A percentile compares a stretch with the other conserved stretches of the same genome.
These are phyloP conservation scores for Alligator sinensis DNA, from an alignment of 2,113 vertebrate species.

Conservation along the genomic window DNA sequence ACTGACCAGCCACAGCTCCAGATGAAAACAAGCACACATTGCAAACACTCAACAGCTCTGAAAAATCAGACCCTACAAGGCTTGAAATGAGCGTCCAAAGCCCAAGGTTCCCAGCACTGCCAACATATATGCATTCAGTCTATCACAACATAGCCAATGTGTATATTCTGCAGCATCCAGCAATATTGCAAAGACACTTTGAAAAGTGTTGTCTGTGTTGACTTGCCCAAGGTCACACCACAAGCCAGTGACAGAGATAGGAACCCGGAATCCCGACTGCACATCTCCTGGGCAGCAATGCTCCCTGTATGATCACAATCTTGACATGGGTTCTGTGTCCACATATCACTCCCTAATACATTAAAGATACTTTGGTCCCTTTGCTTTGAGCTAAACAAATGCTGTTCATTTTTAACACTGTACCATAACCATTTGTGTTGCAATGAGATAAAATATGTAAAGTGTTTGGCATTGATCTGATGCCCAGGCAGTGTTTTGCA, in stretches of 20 bases:
- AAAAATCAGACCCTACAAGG: not conserved
- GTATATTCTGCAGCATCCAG: too few relatives aligned
- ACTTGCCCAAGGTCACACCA: not conserved
- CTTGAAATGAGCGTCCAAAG: not conserved
- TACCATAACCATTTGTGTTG: slow-evolving; percentile 39
- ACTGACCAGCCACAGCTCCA: not conserved
- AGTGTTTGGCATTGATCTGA: slow-evolving; percentile 40
- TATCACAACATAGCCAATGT: too few relatives aligned
- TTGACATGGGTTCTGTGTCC: not conserved
- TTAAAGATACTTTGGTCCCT: not conserved
- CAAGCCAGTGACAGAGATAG: not conserved
- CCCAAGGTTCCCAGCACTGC: not conserved
- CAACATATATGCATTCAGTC: too few relatives aligned
- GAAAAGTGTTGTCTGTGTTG: not conserved
- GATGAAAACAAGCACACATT: not conserved
- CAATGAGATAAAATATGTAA: slow-evolving; percentile 37
- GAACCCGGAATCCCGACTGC: not conserved
- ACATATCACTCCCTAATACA: slow-evolving; percentile 1
- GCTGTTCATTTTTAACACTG: not conserved
- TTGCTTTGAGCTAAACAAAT: slow-evolving; percentile 23
- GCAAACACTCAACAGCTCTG: not conserved
- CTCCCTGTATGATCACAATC: not conserved
- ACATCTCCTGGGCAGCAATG: not conserved
- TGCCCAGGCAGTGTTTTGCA: slow-evolving; percentile 43
- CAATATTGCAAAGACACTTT: not conserved